Percentiles rank a stretch among this genome's conserved stretches.
These are phyloP conservation scores for Micropoecilia bifurca DNA, from an alignment of 2,797 vertebrate species.

Conservation along the genomic window DNA sequence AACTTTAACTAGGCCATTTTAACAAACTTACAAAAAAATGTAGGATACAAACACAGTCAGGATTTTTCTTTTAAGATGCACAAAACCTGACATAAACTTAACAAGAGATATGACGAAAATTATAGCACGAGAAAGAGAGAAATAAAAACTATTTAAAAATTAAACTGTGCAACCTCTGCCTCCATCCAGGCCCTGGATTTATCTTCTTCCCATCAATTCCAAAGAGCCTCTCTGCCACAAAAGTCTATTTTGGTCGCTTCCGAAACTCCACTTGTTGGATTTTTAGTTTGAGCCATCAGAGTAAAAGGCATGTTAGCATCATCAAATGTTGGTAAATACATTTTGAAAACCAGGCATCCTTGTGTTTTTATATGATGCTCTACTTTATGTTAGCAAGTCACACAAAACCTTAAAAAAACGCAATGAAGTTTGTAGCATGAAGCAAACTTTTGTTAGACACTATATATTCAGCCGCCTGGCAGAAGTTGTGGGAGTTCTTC, in stretches of 20 bases:
- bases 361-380: background rate
- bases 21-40: background rate
- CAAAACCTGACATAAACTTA: background rate
- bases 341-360: background rate
- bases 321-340: background rate
- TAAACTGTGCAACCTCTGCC: background rate
- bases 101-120: background rate
- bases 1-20: background rate
- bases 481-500: background rate
- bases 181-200: background rate
- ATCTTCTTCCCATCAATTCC: background rate
- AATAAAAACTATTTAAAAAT: background rate
- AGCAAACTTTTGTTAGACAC: no score
- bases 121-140: background rate
- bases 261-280: background rate
- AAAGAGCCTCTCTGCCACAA: background rate
- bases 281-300: background rate
- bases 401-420: background rate
- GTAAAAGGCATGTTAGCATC: background rate
- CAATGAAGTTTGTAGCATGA: no score
- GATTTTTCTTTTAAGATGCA: background rate
- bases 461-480: background rate
- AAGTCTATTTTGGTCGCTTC: background rate
- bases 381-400: background rate
- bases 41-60: no score